phyloP scores from a whole-genome alignment of 2,888 invertebrate genomes.

The Bombylius major region DNA sequence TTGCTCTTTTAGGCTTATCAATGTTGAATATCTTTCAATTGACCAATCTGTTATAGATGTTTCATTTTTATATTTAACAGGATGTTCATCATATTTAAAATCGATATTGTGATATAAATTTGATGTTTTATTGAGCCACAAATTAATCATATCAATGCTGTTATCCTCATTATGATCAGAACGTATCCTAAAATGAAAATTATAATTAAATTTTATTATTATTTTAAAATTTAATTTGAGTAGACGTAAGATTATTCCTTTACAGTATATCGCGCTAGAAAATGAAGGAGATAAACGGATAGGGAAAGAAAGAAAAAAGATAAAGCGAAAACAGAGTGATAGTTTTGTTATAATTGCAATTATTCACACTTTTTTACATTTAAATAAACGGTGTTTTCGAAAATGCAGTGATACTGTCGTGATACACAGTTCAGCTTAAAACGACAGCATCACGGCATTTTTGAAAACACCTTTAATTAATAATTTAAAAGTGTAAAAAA shows the following conservation, averaged over 20 bases:
- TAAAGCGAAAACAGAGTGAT: neutral
- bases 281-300: too few relatives aligned
- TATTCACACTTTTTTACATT: too few relatives aligned
- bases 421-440: too few relatives aligned
- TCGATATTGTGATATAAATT: slow-evolving; percentile 60
- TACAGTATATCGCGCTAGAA: too few relatives aligned
- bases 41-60: slow-evolving; percentile 62
- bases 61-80: slow-evolving; percentile 43
- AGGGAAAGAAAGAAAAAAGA: neutral
- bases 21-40: slow-evolving; percentile 54
- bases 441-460: too few relatives aligned
- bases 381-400: too few relatives aligned
- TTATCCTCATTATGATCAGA: slow-evolving; percentile 79
- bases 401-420: too few relatives aligned
- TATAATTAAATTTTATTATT: neutral
- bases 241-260: too few relatives aligned
- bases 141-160: slow-evolving; percentile 54
- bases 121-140: slow-evolving; percentile 54
- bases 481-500: too few relatives aligned
- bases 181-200: slow-evolving; percentile 51
- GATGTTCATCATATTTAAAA: slow-evolving; percentile 27
- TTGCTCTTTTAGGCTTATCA: slow-evolving; percentile 66
- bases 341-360: too few relatives aligned
- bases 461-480: too few relatives aligned
- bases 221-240: neutral